Base-by-base conservation (phyloP, 2,888 invertebrate genomes). In the Xestobium rufovillosum region DNA sequence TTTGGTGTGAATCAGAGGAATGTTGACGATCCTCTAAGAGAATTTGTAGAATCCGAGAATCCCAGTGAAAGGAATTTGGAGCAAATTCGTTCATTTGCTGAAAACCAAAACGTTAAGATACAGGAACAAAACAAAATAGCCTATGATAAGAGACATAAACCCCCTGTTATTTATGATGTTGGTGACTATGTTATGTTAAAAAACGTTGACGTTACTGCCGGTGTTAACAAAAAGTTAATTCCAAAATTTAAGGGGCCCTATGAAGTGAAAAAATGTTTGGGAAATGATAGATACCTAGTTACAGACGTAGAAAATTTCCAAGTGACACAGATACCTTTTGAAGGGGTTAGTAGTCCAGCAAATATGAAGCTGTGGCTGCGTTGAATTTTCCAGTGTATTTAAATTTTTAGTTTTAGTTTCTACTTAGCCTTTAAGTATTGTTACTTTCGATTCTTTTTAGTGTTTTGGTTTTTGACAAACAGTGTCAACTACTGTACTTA, bases 181-280 rank as follows among this genome's bases (percentile, higher is more conserved):
- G 47, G 42, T 4, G 43, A 48, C 27, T 43, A 41, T 34, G 48
- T 51, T 2, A 46, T 51, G 46, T 42, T 51, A 3, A 14, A 12
- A n/a, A 50, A 51, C 29, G 29, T 42, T 2, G 50, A 49, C 14
- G 38, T 35, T 27, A 31, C 45, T 2, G 36, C 34, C 1, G 44
- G 42, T 13, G 29, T 26, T 3, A 47, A 46, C 38, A 50, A 50
- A 33, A 49, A 49, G 16, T 31, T 45, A 4, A 40, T 48, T 9
- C 48, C 49, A 3, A 47, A 47, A 19, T 48, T 29, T 41, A 46
- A 45, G 36, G 50, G 48, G 8, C 52, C 46, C 13, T 49, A 49
- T 26, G 36, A 32, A 8, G 44, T 48, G 10, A 38, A 45, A 19
- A 49, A 49, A 31, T 36, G 42, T 6, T 30, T 52, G 6, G 40